Conservation (phyloP, 1,140 invertebrate species). For the Drosophila arawakana region DNA sequence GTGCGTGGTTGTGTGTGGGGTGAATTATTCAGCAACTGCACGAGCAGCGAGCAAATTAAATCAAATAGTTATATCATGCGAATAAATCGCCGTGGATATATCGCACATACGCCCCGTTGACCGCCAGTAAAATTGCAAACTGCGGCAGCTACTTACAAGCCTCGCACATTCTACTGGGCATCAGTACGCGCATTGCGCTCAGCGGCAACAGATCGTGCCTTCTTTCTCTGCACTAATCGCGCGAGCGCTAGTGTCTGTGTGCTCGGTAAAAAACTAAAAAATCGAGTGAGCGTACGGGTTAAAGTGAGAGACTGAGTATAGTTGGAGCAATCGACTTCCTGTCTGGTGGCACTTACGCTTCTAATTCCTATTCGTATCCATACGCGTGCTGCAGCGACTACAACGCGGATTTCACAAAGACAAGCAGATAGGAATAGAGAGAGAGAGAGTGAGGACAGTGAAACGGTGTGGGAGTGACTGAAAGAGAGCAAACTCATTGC, state of each 20-base stretch:
- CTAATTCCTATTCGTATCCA: constrained; percentile 52
- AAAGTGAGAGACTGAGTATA: neutral
- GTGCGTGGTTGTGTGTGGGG: neutral
- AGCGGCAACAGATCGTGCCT: constrained; percentile 68
- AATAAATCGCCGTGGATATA: constrained; percentile 79
- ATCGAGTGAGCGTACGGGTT: neutral
- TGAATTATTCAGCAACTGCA: constrained; percentile 65
- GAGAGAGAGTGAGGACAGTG: neutral
- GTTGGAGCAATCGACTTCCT: constrained; percentile 53
- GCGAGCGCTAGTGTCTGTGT: constrained; percentile 11
- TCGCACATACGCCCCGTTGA: constrained; percentile 78
- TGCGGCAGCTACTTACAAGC: constrained; percentile 66
- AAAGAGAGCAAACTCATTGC: constrained; percentile 5
- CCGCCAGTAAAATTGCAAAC: constrained; percentile 36
- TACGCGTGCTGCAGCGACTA: constrained; percentile 70
- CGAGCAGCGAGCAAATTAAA: constrained; percentile 65
- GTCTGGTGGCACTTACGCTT: constrained; percentile 60
- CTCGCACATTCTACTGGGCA: constrained; percentile 56
- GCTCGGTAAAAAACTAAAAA: constrained; percentile 26
- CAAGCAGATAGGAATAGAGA: neutral
- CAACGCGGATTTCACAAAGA: constrained; percentile 56
- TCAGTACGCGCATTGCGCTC: constrained; percentile 75
- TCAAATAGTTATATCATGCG: constrained; percentile 83
- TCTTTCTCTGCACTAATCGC: neutral
- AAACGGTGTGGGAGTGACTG: neutral